Evolutionary conservation across 1,140 invertebrate species (phyloP).

Genomic region (Aphaenogaster ashmeadi): DNA sequence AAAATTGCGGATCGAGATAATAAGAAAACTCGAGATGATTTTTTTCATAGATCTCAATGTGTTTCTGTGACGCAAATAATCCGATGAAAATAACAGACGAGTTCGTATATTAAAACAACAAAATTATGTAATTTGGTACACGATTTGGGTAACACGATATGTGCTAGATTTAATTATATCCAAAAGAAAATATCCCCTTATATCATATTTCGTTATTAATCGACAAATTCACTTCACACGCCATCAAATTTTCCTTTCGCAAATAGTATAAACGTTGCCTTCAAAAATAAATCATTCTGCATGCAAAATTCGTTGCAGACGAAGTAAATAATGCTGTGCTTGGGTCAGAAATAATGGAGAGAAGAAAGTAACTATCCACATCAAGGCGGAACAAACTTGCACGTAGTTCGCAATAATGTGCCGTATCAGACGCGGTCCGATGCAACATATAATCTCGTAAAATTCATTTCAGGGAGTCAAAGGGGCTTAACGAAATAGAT

Average conservation of each 20-base stretch:
- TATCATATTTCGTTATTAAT: not conserved
- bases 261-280: not conserved
- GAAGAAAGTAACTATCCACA: slow-evolving; percentile 47
- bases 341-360: slow-evolving; percentile 4
- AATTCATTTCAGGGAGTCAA: slow-evolving; percentile 63
- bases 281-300: not conserved
- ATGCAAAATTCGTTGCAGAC: not conserved
- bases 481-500: slow-evolving; percentile 65
- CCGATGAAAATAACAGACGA: not conserved
- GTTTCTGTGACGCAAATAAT: not conserved
- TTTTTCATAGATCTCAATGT: not conserved
- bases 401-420: slow-evolving; percentile 54
- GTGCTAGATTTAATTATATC: not conserved
- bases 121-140: not conserved
- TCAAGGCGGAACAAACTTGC: slow-evolving; percentile 53
- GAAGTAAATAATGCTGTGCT: not conserved
- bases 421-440: slow-evolving; percentile 45
- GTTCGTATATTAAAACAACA: not conserved
- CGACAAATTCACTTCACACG: not conserved
- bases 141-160: too few species aligned
- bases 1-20: slow-evolving; percentile 8
- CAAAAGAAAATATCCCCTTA: not conserved
- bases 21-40: not conserved
- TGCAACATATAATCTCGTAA: slow-evolving; percentile 59
- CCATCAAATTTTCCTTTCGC: not conserved